These are phyloP conservation scores for Argyrosomus regius DNA, from an alignment of 2,797 vertebrate genomes.

Conservation along the genomic window DNA sequence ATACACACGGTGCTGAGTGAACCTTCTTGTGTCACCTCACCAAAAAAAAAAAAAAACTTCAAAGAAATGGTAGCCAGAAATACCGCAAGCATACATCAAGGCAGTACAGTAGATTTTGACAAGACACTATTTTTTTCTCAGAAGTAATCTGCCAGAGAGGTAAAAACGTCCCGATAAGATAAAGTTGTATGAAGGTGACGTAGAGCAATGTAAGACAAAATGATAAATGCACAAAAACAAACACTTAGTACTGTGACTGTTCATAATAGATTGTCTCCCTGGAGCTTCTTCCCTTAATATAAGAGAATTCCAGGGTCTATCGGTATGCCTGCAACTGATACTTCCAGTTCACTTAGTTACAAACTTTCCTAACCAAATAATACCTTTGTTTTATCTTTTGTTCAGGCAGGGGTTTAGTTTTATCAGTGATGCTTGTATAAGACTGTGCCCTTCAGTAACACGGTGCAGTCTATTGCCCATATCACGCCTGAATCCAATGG, in stretches of 20 bases:
- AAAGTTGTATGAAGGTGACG: background rate
- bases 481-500: slow-evolving; percentile 13
- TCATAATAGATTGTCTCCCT: too few species aligned
- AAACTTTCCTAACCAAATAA: slow-evolving; percentile 10
- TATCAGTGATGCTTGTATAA: slow-evolving; percentile 15
- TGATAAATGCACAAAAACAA: background rate
- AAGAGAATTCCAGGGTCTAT: background rate
- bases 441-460: slow-evolving; percentile 17
- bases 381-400: slow-evolving; percentile 5
- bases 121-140: background rate
- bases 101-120: background rate
- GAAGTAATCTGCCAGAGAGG: background rate
- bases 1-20: background rate
- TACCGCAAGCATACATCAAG: background rate
- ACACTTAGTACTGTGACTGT: background rate
- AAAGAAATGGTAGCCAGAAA: background rate
- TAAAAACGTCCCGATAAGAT: slow-evolving; percentile 3
- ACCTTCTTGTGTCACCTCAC: background rate
- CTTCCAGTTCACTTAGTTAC: background rate
- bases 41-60: background rate
- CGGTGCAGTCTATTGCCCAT: background rate
- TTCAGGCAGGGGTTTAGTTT: slow-evolving; percentile 2
- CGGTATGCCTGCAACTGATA: background rate
- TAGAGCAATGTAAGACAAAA: background rate
- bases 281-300: too few species aligned